Conservation (phyloP, 1,140 invertebrate species). For the Hylaeus anthracinus region DNA sequence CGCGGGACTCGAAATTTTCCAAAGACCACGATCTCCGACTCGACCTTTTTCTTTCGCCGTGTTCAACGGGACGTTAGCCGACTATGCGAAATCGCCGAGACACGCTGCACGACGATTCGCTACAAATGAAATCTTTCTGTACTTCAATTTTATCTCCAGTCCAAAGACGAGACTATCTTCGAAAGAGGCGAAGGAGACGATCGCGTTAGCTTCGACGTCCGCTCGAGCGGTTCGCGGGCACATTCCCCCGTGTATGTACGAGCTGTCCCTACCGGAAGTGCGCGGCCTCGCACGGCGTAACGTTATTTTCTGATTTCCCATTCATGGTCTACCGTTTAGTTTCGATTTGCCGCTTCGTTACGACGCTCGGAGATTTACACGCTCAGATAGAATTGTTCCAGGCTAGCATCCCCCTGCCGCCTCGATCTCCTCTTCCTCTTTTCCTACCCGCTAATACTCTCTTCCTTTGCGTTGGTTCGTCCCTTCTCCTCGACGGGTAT, state of each 20-base stretch:
- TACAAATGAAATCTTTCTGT: too few relatives aligned
- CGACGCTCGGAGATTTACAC: constrained; percentile 75
- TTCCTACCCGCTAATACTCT: constrained; percentile 13
- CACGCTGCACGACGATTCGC: too few relatives aligned
- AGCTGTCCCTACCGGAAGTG: constrained; percentile 70
- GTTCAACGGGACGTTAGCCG: too few relatives aligned
- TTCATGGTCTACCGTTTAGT: constrained; percentile 76
- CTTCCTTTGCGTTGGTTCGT: constrained; percentile 14
- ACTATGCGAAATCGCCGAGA: neutral
- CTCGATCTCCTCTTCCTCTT: constrained; percentile 20
- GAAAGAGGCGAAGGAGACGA: neutral
- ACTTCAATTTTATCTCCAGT: too few relatives aligned
- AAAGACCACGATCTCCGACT: neutral
- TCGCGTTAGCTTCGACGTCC: constrained; percentile 13
- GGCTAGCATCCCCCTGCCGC: constrained; percentile 52
- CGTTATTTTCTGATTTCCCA: constrained; percentile 77
- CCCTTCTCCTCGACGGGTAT: neutral
- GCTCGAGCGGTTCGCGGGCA: constrained; percentile 43
- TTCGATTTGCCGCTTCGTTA: constrained; percentile 78
- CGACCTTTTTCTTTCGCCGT: neutral
- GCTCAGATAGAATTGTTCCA: constrained; percentile 75
- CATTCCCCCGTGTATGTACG: constrained; percentile 38
- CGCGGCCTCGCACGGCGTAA: constrained; percentile 70
- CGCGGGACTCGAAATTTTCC: constrained; percentile 20
- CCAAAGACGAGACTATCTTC: too few relatives aligned